Conservation (phyloP, 2,797 vertebrate species). For the Sphenopsis melanotis region DNA sequence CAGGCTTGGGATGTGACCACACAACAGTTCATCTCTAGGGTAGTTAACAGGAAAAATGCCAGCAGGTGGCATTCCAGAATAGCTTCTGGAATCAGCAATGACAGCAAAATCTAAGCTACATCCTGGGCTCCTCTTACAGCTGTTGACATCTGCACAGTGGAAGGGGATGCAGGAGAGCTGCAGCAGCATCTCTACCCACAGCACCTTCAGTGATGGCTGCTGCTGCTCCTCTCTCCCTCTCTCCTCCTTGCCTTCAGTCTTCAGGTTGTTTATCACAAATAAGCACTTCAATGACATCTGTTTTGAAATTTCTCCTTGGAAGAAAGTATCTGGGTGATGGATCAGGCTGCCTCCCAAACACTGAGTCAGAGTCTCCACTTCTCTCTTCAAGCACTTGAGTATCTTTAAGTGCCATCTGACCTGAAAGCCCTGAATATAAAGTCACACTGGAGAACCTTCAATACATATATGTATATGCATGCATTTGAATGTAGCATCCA, state of each 20-base stretch:
- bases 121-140: not conserved
- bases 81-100: not conserved
- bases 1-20: accelerated
- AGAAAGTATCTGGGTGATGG: accelerated
- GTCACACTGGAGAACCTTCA: not conserved
- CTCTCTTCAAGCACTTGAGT: not conserved
- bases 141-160: not conserved
- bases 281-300: not conserved
- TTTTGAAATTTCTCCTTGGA: not conserved
- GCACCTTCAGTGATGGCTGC: not conserved
- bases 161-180: not conserved
- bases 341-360: not conserved
- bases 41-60: not conserved
- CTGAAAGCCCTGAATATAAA: not conserved
- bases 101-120: not conserved
- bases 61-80: conserved; percentile 56
- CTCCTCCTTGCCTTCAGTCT: not conserved
- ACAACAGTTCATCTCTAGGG: not conserved
- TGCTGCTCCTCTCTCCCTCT: not conserved
- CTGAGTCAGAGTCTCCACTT: not conserved
- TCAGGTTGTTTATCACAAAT: not conserved
- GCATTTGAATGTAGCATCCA: not conserved
- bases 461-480: not conserved
- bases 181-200: not conserved
- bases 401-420: not conserved